A percentile compares a stretch with the other conserved stretches of the same genome.
phyloP scores from a whole-genome alignment of 1,140 invertebrate genomes.

The Drosophila pachea region DNA sequence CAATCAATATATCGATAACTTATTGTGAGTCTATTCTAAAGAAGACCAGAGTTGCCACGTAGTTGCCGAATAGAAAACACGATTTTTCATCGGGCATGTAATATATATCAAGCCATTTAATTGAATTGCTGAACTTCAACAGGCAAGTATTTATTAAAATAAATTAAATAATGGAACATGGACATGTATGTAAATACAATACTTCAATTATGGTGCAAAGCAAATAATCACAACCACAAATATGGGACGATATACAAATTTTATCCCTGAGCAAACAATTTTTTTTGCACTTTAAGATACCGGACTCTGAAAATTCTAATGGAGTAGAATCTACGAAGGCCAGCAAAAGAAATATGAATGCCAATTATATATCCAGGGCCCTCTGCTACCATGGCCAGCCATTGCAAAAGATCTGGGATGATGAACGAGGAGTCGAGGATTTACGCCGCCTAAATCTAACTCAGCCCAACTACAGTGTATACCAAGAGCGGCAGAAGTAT shows the following conservation, averaged over 20 bases:
- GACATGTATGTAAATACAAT: background rate
- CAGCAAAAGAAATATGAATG: conserved; percentile 49
- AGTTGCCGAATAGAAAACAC: conserved; percentile 18
- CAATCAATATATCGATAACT: conserved; percentile 18
- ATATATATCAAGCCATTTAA: conserved; percentile 18
- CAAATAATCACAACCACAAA: background rate
- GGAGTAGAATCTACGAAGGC: background rate
- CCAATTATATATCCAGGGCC: conserved; percentile 82
- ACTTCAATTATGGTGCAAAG: background rate
- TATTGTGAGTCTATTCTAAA: background rate
- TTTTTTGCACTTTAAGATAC: conserved; percentile 3
- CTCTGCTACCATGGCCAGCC: conserved; percentile 92
- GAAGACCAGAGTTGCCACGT: conserved; percentile 26
- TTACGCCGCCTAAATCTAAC: conserved; percentile 84
- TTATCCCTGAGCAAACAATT: background rate
- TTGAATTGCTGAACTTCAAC: conserved; percentile 7
- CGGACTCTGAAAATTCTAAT: conserved; percentile 26
- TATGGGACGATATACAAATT: conserved; percentile 4
- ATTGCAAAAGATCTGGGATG: conserved; percentile 91
- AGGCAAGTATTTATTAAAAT: conserved; percentile 26
- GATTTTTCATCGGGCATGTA: conserved; percentile 28
- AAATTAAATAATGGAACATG: background rate
- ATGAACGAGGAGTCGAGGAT: conserved; percentile 87
- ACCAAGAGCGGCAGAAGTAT: conserved; percentile 87
- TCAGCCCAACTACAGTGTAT: conserved; percentile 85